Percentiles rank a stretch among this genome's conserved stretches.
Conservation (phyloP, 1,140 invertebrate species). For the Heliconius eleuchia region DNA sequence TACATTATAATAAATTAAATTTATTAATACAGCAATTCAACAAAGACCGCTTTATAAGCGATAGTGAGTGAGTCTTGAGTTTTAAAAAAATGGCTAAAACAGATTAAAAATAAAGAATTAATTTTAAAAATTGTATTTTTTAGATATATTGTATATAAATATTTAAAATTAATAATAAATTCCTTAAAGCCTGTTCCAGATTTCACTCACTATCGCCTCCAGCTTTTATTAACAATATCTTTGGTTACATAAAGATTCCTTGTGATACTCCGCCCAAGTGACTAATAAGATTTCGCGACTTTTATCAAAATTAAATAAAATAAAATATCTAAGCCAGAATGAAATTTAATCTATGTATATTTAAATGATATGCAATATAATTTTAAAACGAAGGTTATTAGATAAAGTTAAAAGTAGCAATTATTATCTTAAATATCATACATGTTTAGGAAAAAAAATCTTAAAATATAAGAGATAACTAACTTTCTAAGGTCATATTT, state of each 20-base stretch:
- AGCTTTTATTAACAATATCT: slow-evolving; percentile 43
- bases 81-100: slow-evolving; percentile 11
- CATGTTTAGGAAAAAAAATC: not conserved
- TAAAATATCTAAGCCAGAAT: not conserved
- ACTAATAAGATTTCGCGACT: slow-evolving; percentile 10
- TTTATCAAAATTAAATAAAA: slow-evolving; percentile 5
- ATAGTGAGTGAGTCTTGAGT: not conserved
- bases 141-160: not conserved
- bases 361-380: not conserved
- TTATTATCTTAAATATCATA: not conserved
- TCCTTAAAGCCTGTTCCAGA: no score
- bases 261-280: slow-evolving; percentile 23
- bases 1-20: slow-evolving; percentile 59
- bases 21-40: slow-evolving; percentile 49
- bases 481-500: not conserved
- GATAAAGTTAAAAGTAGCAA: not conserved
- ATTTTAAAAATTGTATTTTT: not conserved
- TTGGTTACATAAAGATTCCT: slow-evolving; percentile 59
- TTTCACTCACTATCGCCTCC: not conserved
- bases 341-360: not conserved
- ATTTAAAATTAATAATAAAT: not conserved
- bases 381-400: not conserved
- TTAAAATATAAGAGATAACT: not conserved
- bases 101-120: no score
- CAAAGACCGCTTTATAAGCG: slow-evolving; percentile 8